Conservation (phyloP, 2,797 vertebrate species). For the Adrianichthys oophorus region DNA sequence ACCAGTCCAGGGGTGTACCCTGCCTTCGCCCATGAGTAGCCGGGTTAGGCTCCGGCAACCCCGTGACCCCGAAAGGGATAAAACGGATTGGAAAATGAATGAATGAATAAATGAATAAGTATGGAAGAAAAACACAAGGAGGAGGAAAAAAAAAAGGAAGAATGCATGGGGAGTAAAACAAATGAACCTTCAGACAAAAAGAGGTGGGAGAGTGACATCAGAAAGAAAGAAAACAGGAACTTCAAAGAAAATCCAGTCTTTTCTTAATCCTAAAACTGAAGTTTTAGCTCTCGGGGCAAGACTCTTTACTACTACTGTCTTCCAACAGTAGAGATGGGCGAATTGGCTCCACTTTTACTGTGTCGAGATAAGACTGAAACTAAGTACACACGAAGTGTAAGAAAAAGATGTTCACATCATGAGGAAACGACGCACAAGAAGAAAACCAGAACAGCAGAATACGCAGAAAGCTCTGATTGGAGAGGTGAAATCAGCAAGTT, state of each 20-base stretch:
- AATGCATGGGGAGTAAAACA: constrained; percentile 7
- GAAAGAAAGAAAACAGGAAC: background rate
- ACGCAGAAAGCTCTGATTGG: too few species aligned
- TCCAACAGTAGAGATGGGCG: background rate
- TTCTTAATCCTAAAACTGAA: constrained; percentile 7
- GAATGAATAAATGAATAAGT: too few species aligned
- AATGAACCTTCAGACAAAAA: constrained; percentile 11
- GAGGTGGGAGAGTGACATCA: constrained; percentile 10
- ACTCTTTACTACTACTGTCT: constrained; percentile 2
- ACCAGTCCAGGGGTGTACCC: too few species aligned
- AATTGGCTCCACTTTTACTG: constrained; percentile 1
- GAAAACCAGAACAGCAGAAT: too few species aligned
- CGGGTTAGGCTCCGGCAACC: too few species aligned
- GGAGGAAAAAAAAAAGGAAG: constrained; percentile 19
- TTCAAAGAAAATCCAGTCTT: constrained; percentile 8
- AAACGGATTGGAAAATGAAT: too few species aligned
- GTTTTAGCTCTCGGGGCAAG: background rate
- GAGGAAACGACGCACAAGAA: background rate
- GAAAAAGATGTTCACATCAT: background rate
- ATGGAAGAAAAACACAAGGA: constrained; percentile 23
- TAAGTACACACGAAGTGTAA: background rate
- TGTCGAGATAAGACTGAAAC: constrained; percentile 7
- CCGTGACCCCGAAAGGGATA: too few species aligned
- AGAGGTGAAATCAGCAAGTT: too few species aligned
- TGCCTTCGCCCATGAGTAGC: too few species aligned